A percentile compares a stretch with the other conserved stretches of the same genome.
Conservation (phyloP, 2,113 vertebrate species). For the Neotoma lepida region DNA sequence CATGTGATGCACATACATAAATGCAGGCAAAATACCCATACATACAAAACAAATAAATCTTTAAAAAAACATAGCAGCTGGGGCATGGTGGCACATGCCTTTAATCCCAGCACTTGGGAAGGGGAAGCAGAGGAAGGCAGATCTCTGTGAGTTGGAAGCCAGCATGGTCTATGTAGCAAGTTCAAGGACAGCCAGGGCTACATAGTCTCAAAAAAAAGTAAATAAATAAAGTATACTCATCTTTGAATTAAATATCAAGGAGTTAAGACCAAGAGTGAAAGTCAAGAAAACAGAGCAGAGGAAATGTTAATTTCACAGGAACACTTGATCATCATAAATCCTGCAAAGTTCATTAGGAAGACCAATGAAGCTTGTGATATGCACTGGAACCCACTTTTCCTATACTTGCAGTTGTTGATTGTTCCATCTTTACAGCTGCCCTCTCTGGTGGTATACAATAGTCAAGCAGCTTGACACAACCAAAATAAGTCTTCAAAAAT, state of each 20-base stretch:
- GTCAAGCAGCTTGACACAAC: constrained; percentile 22
- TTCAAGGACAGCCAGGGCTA: background rate
- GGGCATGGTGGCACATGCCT: background rate
- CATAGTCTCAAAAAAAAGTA: background rate
- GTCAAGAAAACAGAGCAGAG: constrained; percentile 41
- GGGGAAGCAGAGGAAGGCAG: background rate
- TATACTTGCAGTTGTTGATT: background rate
- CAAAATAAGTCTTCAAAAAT: constrained; percentile 43
- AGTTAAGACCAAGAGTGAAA: background rate
- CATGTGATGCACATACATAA: background rate
- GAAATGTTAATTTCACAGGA: constrained; percentile 31
- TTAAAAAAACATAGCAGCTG: background rate
- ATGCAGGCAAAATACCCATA: background rate
- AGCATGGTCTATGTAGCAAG: background rate
- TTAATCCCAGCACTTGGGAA: background rate
- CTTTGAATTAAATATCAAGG: constrained; percentile 52
- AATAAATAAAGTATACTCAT: background rate
- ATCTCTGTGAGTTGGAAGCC: background rate
- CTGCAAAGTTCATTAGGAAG: constrained; percentile 9
- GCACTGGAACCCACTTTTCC: background rate
- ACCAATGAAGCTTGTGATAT: background rate
- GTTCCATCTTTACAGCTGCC: background rate
- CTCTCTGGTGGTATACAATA: background rate
- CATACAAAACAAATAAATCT: background rate
- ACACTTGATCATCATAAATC: constrained; percentile 1